phyloP scores from a whole-genome alignment of 2,113 vertebrate genomes.

The Rhineura floridana region DNA sequence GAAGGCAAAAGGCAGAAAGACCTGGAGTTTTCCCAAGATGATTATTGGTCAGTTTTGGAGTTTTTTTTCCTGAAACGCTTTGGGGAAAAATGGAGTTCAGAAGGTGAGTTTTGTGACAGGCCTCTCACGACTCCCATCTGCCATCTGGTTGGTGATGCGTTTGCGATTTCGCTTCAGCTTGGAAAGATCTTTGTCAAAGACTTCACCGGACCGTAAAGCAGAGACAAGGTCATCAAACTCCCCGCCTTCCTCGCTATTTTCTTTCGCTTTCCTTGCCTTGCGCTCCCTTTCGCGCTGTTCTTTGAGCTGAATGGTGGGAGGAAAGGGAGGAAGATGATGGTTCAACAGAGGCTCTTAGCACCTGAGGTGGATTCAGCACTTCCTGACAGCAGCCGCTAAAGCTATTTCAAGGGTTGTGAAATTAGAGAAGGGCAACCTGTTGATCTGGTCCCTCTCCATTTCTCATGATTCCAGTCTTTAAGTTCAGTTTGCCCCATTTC shows the following conservation, averaged over 20 bases:
- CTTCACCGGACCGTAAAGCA: slow-evolving; percentile 93
- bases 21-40: slow-evolving; percentile 58
- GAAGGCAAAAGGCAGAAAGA: slow-evolving; percentile 71
- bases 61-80: neutral
- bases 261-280: slow-evolving; percentile 91
- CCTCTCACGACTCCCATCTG: slow-evolving; percentile 88
- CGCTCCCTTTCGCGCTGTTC: slow-evolving; percentile 94
- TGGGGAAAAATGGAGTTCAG: slow-evolving; percentile 63
- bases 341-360: neutral
- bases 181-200: slow-evolving; percentile 98
- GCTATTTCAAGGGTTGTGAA: neutral
- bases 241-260: slow-evolving; percentile 92
- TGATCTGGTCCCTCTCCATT: too few species aligned
- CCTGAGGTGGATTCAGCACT: too few species aligned
- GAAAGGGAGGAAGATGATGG: neutral
- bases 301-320: slow-evolving; percentile 83
- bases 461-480: too few species aligned
- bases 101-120: slow-evolving; percentile 97
- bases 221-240: slow-evolving; percentile 98
- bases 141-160: slow-evolving; percentile 88
- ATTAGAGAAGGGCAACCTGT: too few species aligned
- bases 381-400: neutral
- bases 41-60: slow-evolving; percentile 45
- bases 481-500: too few species aligned
- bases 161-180: slow-evolving; percentile 98